Conservation (phyloP, 2,888 invertebrate species). For the Stomorhina lunata region DNA sequence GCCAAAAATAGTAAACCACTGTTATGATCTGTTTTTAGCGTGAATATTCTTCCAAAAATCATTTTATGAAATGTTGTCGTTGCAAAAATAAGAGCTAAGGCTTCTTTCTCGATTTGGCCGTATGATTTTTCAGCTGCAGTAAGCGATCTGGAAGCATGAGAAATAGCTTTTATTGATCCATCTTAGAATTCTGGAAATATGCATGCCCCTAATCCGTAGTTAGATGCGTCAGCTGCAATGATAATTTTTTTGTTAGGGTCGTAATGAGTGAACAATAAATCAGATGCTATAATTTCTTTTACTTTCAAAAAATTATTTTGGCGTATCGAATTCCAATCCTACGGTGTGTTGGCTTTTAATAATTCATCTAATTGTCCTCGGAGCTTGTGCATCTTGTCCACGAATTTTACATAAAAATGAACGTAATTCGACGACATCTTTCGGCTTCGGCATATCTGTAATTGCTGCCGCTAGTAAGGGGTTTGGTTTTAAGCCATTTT, state of each 20-base stretch:
- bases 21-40: conserved; percentile 69
- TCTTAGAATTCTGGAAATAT: conserved; percentile 66
- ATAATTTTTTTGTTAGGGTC: conserved; percentile 57
- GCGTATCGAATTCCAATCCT: conserved; percentile 22
- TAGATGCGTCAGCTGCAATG: conserved; percentile 64
- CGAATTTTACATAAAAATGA: conserved; percentile 59
- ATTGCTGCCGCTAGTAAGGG: conserved; percentile 50
- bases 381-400: conserved; percentile 35
- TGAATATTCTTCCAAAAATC: conserved; percentile 52
- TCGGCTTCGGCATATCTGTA: conserved; percentile 51
- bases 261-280: conserved; percentile 52
- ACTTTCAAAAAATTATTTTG: conserved; percentile 18
- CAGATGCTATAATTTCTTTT: conserved; percentile 36
- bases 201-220: conserved; percentile 62
- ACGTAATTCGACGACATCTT: conserved; percentile 51
- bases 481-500: conserved; percentile 58
- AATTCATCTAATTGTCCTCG: conserved; percentile 52
- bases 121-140: conserved; percentile 70
- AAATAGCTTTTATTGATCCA: conserved; percentile 71
- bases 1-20: conserved; percentile 71
- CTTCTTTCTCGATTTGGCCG: conserved; percentile 65
- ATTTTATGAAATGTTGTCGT: conserved; percentile 63
- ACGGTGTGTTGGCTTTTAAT: conserved; percentile 18
- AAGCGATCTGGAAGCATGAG: conserved; percentile 67
- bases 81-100: conserved; percentile 55